Evolutionary conservation across 2,797 vertebrate species (phyloP), one percentile per base, ranked within the genome.

Genomic region (Argya squamiceps): DNA sequence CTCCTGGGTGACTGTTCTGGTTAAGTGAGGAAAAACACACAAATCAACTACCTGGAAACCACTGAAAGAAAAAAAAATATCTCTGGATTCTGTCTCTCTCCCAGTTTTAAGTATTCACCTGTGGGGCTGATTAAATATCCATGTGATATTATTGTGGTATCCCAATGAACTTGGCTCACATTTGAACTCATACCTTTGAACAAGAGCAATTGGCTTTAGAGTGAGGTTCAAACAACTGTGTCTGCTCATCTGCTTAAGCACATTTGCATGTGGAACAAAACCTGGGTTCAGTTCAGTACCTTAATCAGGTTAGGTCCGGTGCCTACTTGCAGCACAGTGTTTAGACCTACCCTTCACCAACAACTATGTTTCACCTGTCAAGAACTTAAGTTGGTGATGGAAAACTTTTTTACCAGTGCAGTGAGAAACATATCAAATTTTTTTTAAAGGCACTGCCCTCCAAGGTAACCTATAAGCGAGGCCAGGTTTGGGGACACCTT

Each of bases 391-490:
- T 2, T 65, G 52, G 39, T 39, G 36, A 69, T 0, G 0, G 26
- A 62, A 82, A 85, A 52, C 17, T 4, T 89, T 56, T 71, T 79
- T 55, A 70, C 46, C 23, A 77, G 1, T 43, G 32, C 29, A 92
- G 37, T 23, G 23, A 74, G 37, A 92, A 91, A 88, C 3, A 27
- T 30, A 46, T 34, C 39, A 62, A 85, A 85, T 59, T 1, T 0
- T 19, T 73, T 77, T 70, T 27, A 44, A 55, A 77, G 75, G 34
- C 34, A 20, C 4, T 37, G 58, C 22, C 21, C 34, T 75, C 18
- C 63, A 39, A 0, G 15, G n/a, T 36, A 84, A 50, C 14, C 4
- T 78, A 0, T 11, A n/a, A 41, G 15, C 0, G 0, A 81, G 50
- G 24, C n/a, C 71, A 44, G 3, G 27, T 6, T 29, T 84, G 65